Evolutionary conservation across 2,888 invertebrate species (phyloP).

Genomic region (Leptinotarsa juncta): DNA sequence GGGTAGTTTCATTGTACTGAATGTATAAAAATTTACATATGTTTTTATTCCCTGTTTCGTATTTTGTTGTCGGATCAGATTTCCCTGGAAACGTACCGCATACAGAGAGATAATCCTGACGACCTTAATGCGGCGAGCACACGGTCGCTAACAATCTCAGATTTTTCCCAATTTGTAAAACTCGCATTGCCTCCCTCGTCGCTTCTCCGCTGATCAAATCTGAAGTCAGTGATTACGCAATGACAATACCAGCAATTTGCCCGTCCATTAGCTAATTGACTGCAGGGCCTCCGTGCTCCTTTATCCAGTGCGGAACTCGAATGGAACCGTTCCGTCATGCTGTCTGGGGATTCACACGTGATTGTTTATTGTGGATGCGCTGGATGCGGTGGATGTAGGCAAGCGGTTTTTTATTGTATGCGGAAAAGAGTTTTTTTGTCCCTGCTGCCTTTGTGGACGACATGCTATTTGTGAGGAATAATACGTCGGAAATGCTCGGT

Average conservation of each 20-base stretch:
- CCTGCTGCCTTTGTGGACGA: slow-evolving; percentile 6
- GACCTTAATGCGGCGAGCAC: not conserved
- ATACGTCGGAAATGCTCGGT: not conserved
- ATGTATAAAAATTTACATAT: no score
- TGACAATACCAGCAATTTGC: slow-evolving; percentile 60
- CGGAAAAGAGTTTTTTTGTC: slow-evolving; percentile 9
- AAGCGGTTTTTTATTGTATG: slow-evolving; percentile 13
- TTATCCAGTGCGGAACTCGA: slow-evolving; percentile 15
- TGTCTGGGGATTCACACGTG: slow-evolving; percentile 26
- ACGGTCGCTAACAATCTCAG: slow-evolving; percentile 9
- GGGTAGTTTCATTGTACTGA: no score
- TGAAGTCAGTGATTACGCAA: slow-evolving; percentile 35
- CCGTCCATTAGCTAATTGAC: slow-evolving; percentile 61
- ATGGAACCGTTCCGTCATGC: slow-evolving; percentile 5
- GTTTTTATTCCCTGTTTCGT: no score
- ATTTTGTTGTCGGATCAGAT: no score
- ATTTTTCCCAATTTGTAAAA: slow-evolving; percentile 13
- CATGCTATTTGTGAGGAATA: slow-evolving; percentile 9
- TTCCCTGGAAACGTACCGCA: no score
- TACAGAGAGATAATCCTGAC: no score
- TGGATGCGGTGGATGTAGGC: slow-evolving; percentile 18
- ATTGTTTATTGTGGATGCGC: slow-evolving; percentile 24
- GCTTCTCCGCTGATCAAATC: slow-evolving; percentile 17
- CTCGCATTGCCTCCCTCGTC: not conserved
- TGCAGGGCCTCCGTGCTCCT: slow-evolving; percentile 54